These are phyloP conservation scores for Enteromius argenteus DNA, from an alignment of 2,797 vertebrate genomes.

Conservation along the genomic window DNA sequence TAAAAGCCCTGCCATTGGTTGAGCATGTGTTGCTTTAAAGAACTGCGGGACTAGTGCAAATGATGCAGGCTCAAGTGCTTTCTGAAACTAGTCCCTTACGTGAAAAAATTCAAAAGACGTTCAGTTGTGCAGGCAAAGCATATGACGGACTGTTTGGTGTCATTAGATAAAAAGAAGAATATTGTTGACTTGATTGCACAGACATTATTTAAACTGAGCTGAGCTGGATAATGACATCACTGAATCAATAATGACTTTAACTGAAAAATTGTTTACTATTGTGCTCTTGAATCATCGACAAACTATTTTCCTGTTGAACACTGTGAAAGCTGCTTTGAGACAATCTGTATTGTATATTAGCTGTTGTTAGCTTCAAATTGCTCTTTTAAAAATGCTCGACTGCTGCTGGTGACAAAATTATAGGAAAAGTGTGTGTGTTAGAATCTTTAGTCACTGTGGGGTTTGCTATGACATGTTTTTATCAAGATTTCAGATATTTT, in stretches of 20 bases:
- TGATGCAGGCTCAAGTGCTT: background rate
- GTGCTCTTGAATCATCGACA: background rate
- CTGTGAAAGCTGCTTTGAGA: background rate
- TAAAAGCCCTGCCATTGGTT: background rate
- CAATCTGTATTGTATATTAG: background rate
- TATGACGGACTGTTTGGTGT: background rate
- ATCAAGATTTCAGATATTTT: background rate
- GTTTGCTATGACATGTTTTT: background rate
- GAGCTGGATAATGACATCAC: no score
- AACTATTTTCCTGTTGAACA: background rate
- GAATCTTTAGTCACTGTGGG: background rate
- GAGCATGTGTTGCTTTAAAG: conserved; percentile 5
- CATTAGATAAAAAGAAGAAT: background rate
- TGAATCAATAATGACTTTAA: no score
- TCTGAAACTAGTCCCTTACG: background rate
- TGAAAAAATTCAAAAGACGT: background rate
- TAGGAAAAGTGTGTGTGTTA: background rate
- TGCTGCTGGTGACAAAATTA: background rate
- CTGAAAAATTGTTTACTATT: background rate
- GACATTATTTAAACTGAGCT: no score
- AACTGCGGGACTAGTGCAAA: background rate
- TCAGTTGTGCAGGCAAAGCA: background rate
- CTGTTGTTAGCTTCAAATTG: background rate
- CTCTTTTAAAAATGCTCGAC: background rate
- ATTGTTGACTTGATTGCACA: no score